phyloP scores from a whole-genome alignment of 2,113 vertebrate genomes.

The Sinocyclocheilus grahami region DNA sequence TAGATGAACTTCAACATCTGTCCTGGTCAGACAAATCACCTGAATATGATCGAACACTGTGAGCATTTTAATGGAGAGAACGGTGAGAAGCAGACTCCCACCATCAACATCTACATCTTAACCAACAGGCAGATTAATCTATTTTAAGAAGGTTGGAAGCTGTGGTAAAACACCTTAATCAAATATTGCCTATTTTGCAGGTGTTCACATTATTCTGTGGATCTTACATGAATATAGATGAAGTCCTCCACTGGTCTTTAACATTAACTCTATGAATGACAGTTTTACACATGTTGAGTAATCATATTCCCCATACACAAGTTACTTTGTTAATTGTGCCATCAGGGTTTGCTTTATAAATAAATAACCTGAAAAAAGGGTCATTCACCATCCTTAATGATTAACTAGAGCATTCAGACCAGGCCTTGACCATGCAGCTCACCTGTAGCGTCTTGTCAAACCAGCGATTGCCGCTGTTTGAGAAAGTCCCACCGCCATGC shows the following conservation, averaged over 20 bases:
- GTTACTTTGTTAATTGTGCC: neutral
- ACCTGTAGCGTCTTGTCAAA: constrained; percentile 88
- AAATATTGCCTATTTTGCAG: no score
- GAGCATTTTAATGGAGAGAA: no score
- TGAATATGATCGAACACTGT: no score
- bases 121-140: no score
- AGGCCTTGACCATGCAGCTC: neutral
- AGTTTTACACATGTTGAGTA: neutral
- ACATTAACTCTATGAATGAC: neutral
- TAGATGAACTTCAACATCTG: no score
- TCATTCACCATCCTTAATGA: neutral
- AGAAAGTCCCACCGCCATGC: constrained; percentile 83
- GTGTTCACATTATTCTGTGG: no score
- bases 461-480: constrained; percentile 87
- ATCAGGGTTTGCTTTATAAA: neutral
- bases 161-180: no score
- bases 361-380: neutral
- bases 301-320: neutral
- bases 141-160: no score
- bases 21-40: no score
- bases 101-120: no score
- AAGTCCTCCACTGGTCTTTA: neutral
- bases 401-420: neutral
- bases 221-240: neutral
- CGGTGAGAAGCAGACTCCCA: no score